Percentiles rank a stretch among this genome's conserved stretches.
These are phyloP conservation scores for Chloebia gouldiae DNA, from an alignment of 2,113 vertebrate species.

Conservation along the genomic window DNA sequence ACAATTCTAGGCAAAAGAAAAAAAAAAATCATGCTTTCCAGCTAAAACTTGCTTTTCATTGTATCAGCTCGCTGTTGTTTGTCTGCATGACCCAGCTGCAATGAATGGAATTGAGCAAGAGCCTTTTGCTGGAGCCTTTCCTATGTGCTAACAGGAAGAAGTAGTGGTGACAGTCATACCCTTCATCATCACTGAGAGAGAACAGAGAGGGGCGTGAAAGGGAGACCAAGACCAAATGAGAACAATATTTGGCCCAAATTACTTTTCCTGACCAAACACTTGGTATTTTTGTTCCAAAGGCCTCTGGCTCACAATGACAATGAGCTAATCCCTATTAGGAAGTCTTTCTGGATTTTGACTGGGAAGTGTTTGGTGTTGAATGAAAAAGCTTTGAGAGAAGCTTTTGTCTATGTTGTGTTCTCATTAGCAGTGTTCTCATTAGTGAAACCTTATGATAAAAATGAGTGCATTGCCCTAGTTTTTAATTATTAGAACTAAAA, in stretches of 20 bases:
- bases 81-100: conserved; percentile 20
- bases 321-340: conserved; percentile 48
- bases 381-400: conserved; percentile 20
- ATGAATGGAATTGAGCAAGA: neutral
- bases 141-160: conserved; percentile 10
- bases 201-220: neutral
- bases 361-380: conserved; percentile 35
- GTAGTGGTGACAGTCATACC: neutral
- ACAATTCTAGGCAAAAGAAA: neutral
- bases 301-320: conserved; percentile 36
- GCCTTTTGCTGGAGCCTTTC: neutral
- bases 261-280: conserved; percentile 47
- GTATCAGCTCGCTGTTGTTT: neutral
- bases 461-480: neutral
- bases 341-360: conserved; percentile 46
- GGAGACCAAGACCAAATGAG: conserved; percentile 3
- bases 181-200: conserved; percentile 6
- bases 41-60: neutral
- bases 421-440: conserved; percentile 60
- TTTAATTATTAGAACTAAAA: conserved; percentile 14
- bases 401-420: conserved; percentile 52
- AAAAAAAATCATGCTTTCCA: neutral
- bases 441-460: conserved; percentile 20
- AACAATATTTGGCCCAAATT: conserved; percentile 51
- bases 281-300: conserved; percentile 38